Percentiles rank a stretch among this genome's conserved stretches.
These are phyloP conservation scores for Mamestra brassicae DNA, from an alignment of 2,888 invertebrate species.

Conservation along the genomic window DNA sequence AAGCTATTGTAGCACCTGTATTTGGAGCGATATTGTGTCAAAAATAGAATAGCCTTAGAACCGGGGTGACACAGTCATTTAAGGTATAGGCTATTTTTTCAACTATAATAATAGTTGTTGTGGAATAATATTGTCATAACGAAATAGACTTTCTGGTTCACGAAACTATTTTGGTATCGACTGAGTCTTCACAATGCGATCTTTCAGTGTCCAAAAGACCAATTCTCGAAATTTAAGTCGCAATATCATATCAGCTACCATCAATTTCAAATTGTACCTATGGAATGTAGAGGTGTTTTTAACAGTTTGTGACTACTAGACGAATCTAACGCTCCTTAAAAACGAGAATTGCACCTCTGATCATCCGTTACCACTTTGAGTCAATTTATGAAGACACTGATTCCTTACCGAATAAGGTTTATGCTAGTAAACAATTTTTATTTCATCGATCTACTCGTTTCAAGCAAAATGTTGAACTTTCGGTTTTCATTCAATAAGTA, in stretches of 20 bases:
- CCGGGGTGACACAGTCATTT: constrained; percentile 32
- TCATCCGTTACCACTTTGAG: too few relatives aligned
- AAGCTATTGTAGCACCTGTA: constrained; percentile 15
- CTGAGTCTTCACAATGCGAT: not conserved
- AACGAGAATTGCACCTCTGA: too few relatives aligned
- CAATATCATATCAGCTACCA: too few relatives aligned
- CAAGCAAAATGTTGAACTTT: not conserved
- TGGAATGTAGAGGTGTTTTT: too few relatives aligned
- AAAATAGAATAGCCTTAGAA: constrained; percentile 36
- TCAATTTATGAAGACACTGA: too few relatives aligned
- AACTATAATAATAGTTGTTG: constrained; percentile 1
- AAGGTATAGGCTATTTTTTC: constrained; percentile 8
- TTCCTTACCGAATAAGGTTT: too few relatives aligned
- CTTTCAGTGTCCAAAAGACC: constrained; percentile 10
- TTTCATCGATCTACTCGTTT: not conserved
- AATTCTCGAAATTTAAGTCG: too few relatives aligned
- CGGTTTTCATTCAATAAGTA: not conserved
- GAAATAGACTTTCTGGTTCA: not conserved
- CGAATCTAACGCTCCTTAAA: too few relatives aligned
- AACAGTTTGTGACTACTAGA: too few relatives aligned
- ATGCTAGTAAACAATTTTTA: not conserved
- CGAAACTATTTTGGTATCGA: not conserved
- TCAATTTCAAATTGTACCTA: too few relatives aligned
- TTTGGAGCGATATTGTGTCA: constrained; percentile 24
- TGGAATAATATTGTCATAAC: not conserved